Conservation (phyloP, 2,888 invertebrate species). For the Dasysyrphus albostriatus region DNA sequence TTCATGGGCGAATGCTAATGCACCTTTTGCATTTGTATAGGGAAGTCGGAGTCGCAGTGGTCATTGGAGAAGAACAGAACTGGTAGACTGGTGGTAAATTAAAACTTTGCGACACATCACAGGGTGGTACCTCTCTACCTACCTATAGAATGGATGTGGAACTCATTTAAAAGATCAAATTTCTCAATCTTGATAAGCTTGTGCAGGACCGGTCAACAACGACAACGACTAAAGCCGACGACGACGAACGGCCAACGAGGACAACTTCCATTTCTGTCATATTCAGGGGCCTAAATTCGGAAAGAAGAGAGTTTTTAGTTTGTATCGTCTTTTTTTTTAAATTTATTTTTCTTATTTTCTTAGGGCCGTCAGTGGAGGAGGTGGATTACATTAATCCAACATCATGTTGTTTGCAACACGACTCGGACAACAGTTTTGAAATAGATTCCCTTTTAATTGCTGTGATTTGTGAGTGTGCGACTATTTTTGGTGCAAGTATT, state of each 20-base stretch:
- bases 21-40: constrained; percentile 39
- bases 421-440: constrained; percentile 50
- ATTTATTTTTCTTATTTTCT: background rate
- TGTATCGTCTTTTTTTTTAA: background rate
- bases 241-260: constrained; percentile 32
- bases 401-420: constrained; percentile 57
- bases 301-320: constrained; percentile 14
- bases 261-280: constrained; percentile 68
- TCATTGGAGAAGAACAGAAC: constrained; percentile 23
- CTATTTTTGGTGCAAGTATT: constrained; percentile 50
- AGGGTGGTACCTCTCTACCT: constrained; percentile 30
- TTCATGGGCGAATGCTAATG: constrained; percentile 57
- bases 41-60: constrained; percentile 3
- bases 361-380: constrained; percentile 47
- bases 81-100: constrained; percentile 66
- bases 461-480: constrained; percentile 67
- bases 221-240: background rate
- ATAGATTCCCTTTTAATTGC: constrained; percentile 72
- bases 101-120: constrained; percentile 71
- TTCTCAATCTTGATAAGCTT: constrained; percentile 71
- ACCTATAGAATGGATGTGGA: constrained; percentile 26
- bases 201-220: constrained; percentile 23
- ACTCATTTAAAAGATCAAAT: constrained; percentile 75
- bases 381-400: constrained; percentile 66
- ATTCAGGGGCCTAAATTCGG: constrained; percentile 28